Evolutionary conservation across 35 echinoderm and acorn worm genomes (phyloP), one percentile per base, ranked within the genome.

Genomic region (Holothuria glaberrima): DNA sequence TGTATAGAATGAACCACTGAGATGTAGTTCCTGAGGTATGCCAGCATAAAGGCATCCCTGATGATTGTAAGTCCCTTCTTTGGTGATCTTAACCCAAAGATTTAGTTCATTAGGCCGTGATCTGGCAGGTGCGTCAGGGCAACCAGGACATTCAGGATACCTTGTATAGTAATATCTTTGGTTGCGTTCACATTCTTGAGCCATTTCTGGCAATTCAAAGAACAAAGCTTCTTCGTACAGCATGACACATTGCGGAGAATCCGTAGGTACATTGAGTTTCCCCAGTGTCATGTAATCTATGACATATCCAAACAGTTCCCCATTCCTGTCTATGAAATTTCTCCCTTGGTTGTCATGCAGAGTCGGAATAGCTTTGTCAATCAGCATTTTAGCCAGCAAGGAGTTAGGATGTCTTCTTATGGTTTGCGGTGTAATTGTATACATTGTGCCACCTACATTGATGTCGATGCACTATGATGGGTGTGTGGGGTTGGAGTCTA

Each of bases 311-410:
- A 94, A 94, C 9, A 94, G 27, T 36, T 86, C 29, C 0, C 92
- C 92, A 48, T 94, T 87, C 29, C 88, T 32, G 59, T 94, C 92
- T 17, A 94, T 94, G 12, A 75, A 48, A 34, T 86, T 90, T 20
- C 76, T 76, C 18, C 92, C 86, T 32, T 59, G n/a, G 22, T 80
- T 80, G 30, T 93, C 91, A 44, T 25, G 63, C 12, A 57, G 59
- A 22, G 79, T 17, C 38, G 34, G 32, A 21, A 46, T 4, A 19
- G 50, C 29, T 20, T 0, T 22, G 9, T 73, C 5, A 54, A 54
- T 74, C 22, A 93, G 30, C 83, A 90, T 94, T 21, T 7, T 48
- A 0, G 74, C 82, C 9, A 94, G 63, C 78, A 58, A 44, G 9
- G 62, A 72, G 33, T 90, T 12, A 6, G 79, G 32, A 14, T 65